A percentile compares a stretch with the other conserved stretches of the same genome.
phyloP scores from a whole-genome alignment of 2,888 invertebrate species.

The Scaptomyza cyrtandrae region DNA sequence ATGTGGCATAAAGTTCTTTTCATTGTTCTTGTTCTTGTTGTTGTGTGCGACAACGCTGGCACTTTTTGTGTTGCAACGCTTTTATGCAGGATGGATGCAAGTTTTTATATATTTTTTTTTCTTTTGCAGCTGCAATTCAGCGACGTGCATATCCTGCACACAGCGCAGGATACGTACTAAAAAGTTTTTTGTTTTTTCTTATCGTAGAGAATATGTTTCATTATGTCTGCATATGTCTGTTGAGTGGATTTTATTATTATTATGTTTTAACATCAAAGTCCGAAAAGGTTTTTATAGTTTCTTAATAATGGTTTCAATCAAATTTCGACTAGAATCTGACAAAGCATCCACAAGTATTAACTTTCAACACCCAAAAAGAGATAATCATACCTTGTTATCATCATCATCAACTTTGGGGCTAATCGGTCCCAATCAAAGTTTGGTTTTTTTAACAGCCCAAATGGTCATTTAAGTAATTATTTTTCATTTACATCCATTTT shows the following conservation, averaged over 20 bases:
- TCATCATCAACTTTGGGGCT: neutral
- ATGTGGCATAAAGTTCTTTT: conserved; percentile 47
- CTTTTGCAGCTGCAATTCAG: conserved; percentile 64
- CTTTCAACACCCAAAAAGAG: neutral
- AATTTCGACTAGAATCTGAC: no score
- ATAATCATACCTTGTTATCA: neutral
- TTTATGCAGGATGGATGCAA: conserved; percentile 60
- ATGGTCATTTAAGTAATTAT: conserved; percentile 41
- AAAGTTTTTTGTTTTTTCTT: conserved; percentile 11
- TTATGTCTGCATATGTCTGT: no score
- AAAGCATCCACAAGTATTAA: no score
- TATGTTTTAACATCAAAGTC: no score
- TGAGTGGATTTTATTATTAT: no score
- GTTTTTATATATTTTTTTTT: conserved; percentile 33
- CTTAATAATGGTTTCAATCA: no score
- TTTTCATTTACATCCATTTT: conserved; percentile 47
- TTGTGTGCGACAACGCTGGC: conserved; percentile 51
- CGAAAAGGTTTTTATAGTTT: no score
- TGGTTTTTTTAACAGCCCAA: conserved; percentile 20
- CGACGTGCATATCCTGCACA: conserved; percentile 68
- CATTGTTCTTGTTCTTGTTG: conserved; percentile 12
- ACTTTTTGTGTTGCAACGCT: conserved; percentile 31
- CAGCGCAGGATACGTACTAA: conserved; percentile 16
- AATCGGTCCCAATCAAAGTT: conserved; percentile 3
- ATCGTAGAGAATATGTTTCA: neutral